Percentiles rank a stretch among this genome's conserved stretches.
phyloP scores from a whole-genome alignment of 1,140 invertebrate species.

The Halictus rubicundus region DNA sequence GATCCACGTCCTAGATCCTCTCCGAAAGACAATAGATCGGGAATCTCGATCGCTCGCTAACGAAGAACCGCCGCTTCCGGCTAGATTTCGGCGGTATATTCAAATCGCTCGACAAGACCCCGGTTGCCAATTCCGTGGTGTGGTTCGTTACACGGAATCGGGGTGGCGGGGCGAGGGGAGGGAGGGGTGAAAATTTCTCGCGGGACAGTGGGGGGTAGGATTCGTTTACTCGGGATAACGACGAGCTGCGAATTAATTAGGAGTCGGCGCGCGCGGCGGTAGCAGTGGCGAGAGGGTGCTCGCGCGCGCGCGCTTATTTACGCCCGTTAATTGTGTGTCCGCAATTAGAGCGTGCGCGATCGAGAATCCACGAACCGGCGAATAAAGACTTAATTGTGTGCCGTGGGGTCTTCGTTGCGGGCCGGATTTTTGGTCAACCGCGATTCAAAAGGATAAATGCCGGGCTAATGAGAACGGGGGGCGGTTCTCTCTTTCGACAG shows the following conservation, averaged over 20 bases:
- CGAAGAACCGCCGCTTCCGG: too few relatives aligned
- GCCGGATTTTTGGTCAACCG: conserved; percentile 5
- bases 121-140: conserved; percentile 19
- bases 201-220: background rate
- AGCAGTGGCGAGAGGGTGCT: too few relatives aligned
- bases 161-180: too few relatives aligned
- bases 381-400: conserved; percentile 11
- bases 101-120: conserved; percentile 24
- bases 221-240: conserved; percentile 14
- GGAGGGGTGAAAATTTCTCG: background rate
- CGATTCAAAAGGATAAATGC: conserved; percentile 38
- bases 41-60: too few relatives aligned
- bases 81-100: background rate
- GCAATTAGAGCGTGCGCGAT: conserved; percentile 32
- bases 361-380: background rate
- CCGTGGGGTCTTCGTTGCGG: background rate
- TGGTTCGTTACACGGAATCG: background rate
- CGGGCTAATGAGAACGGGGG: conserved; percentile 45
- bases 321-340: conserved; percentile 30
- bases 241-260: conserved; percentile 28
- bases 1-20: too few relatives aligned
- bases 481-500: background rate
- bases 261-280: background rate
- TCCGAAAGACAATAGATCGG: too few relatives aligned
- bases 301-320: background rate